These are phyloP conservation scores for Spodoptera picta DNA, from an alignment of 2,888 invertebrate genomes.

Conservation along the genomic window DNA sequence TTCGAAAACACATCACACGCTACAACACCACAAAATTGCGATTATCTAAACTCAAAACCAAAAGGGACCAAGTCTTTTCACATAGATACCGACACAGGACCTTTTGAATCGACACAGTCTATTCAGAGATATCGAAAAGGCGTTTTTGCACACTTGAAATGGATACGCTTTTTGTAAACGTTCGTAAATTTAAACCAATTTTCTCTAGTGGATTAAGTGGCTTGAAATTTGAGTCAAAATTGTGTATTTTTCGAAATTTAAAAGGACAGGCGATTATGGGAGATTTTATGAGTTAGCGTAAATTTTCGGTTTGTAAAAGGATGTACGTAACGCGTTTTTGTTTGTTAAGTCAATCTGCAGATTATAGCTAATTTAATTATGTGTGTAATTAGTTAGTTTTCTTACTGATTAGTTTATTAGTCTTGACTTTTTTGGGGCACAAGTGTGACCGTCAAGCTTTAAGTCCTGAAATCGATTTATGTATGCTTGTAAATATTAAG, in stretches of 20 bases:
- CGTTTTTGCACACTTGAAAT: slow-evolving; percentile 33
- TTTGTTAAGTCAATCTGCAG: not conserved
- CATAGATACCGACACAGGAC: slow-evolving; percentile 1
- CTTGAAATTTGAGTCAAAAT: slow-evolving; percentile 41
- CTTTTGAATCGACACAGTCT: slow-evolving; percentile 42
- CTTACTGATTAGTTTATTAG: too few species aligned
- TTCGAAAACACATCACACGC: not conserved
- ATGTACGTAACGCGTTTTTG: slow-evolving; percentile 21
- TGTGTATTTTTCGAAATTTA: slow-evolving; percentile 15
- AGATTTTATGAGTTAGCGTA: slow-evolving; percentile 44
- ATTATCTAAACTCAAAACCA: not conserved
- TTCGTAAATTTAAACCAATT: slow-evolving; percentile 51
- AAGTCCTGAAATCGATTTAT: too few species aligned
- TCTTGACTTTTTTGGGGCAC: too few species aligned
- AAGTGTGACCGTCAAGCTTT: too few species aligned
- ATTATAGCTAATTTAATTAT: slow-evolving; percentile 9
- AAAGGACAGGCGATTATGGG: slow-evolving; percentile 34
- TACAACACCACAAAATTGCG: not conserved
- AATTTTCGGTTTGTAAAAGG: slow-evolving; percentile 17
- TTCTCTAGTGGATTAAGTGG: slow-evolving; percentile 53
- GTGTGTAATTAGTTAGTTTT: not conserved
- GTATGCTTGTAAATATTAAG: too few species aligned
- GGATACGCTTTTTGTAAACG: slow-evolving; percentile 32
- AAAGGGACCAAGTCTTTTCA: not conserved
- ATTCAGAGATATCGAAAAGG: slow-evolving; percentile 53